Conservation (phyloP, 2,113 vertebrate genomes). For the Beaufortia kweichowensis region DNA sequence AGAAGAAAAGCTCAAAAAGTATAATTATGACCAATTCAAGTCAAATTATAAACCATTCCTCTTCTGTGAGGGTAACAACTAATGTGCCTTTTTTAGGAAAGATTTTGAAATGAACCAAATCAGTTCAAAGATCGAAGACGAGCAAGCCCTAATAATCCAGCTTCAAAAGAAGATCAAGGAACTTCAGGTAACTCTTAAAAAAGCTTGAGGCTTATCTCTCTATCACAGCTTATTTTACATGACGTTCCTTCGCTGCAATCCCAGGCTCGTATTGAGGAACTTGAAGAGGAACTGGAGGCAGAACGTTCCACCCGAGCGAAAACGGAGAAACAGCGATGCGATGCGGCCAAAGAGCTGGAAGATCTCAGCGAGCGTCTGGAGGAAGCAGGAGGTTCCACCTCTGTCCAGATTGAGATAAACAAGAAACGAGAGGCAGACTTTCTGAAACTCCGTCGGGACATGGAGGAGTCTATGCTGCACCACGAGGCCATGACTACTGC, state of each 20-base stretch:
- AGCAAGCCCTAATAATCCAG: slow-evolving; percentile 81
- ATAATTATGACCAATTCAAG: slow-evolving; percentile 38
- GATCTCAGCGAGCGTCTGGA: slow-evolving; percentile 89
- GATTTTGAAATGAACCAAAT: slow-evolving; percentile 88
- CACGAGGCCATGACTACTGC: slow-evolving; percentile 79
- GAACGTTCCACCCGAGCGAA: slow-evolving; percentile 84
- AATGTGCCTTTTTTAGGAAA: slow-evolving; percentile 73
- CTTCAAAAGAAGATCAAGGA: slow-evolving; percentile 96
- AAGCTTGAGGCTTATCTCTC: neutral
- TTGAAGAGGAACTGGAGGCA: slow-evolving; percentile 91
- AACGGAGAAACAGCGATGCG: slow-evolving; percentile 86
- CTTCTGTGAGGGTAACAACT: neutral
- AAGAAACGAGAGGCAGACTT: slow-evolving; percentile 87
- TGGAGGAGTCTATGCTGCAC: slow-evolving; percentile 86
- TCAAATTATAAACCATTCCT: neutral
- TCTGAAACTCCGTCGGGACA: slow-evolving; percentile 83
- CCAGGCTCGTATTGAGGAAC: slow-evolving; percentile 86
- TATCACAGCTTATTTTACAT: neutral
- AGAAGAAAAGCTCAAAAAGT: slow-evolving; percentile 94
- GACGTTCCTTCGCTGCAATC: neutral
- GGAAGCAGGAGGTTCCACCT: slow-evolving; percentile 83
- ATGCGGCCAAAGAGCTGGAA: slow-evolving; percentile 88
- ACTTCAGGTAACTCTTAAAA: slow-evolving; percentile 76
- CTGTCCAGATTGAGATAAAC: slow-evolving; percentile 83
- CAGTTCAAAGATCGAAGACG: slow-evolving; percentile 85